phyloP scores from a whole-genome alignment of 2,797 vertebrate species.

The Coccyzus lansbergi region DNA sequence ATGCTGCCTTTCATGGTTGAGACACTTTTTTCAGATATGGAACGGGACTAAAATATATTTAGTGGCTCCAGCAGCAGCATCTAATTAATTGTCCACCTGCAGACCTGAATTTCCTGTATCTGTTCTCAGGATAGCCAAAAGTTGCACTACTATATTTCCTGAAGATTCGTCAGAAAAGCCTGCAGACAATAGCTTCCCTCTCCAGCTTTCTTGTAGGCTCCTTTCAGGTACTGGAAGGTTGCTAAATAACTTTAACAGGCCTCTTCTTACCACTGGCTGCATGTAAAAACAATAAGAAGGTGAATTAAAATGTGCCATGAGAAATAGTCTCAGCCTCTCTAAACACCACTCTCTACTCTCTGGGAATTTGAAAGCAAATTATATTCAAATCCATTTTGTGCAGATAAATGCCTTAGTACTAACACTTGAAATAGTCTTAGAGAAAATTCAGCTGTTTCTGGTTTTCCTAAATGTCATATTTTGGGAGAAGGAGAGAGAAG shows the following conservation, averaged over 20 bases:
- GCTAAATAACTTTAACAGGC: not conserved
- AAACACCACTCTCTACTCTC: not conserved
- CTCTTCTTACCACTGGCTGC: not conserved
- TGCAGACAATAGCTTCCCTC: not conserved
- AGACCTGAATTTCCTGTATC: not conserved
- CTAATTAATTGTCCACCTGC: not conserved
- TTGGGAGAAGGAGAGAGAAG: not conserved
- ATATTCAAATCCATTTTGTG: not conserved
- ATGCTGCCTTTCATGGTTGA: not conserved
- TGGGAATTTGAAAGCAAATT: not conserved
- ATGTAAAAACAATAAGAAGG: not conserved
- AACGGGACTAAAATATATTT: not conserved
- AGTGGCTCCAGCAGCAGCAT: not conserved
- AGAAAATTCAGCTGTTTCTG: not conserved
- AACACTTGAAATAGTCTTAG: not conserved
- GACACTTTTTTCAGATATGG: not conserved
- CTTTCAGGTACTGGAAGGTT: no score
- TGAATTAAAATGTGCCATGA: not conserved
- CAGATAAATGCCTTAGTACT: not conserved
- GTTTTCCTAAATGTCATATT: not conserved
- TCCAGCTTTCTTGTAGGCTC: no score
- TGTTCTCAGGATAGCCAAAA: not conserved
- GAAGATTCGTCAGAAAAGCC: not conserved
- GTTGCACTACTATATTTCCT: not conserved
- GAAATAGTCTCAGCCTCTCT: not conserved